Evolutionary conservation across 2,888 invertebrate genomes (phyloP).

Genomic region (Spicauda simplicius): DNA sequence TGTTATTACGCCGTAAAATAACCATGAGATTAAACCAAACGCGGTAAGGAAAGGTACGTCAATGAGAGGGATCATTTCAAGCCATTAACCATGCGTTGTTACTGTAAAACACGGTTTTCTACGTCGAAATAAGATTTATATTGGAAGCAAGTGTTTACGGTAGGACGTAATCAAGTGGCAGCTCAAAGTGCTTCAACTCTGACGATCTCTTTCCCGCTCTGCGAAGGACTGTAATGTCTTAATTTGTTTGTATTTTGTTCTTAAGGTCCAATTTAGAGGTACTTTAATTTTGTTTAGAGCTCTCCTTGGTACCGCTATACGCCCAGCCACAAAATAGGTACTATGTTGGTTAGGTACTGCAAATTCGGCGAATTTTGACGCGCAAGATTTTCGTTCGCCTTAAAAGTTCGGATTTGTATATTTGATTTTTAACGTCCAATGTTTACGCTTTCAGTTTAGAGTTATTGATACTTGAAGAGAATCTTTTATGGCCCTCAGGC

Average conservation of each 20-base stretch:
- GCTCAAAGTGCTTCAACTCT: constrained; percentile 10
- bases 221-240: constrained; percentile 1
- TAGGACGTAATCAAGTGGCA: constrained; percentile 60
- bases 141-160: constrained; percentile 46
- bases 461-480: no score
- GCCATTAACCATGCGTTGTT: constrained; percentile 7
- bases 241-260: neutral
- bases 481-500: no score
- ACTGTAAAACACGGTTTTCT: constrained; percentile 8
- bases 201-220: constrained; percentile 12
- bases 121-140: constrained; percentile 27
- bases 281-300: neutral
- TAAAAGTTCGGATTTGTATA: no score
- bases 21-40: constrained; percentile 20
- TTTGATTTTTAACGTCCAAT: no score
- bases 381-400: no score
- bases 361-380: no score
- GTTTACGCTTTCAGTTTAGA: no score
- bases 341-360: no score
- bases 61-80: constrained; percentile 26
- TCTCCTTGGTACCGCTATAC: neutral
- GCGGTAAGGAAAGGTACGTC: constrained; percentile 7
- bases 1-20: constrained; percentile 15
- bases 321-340: no score
- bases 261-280: neutral